phyloP scores from a whole-genome alignment of 2,888 invertebrate genomes.

The Emmelina monodactyla region DNA sequence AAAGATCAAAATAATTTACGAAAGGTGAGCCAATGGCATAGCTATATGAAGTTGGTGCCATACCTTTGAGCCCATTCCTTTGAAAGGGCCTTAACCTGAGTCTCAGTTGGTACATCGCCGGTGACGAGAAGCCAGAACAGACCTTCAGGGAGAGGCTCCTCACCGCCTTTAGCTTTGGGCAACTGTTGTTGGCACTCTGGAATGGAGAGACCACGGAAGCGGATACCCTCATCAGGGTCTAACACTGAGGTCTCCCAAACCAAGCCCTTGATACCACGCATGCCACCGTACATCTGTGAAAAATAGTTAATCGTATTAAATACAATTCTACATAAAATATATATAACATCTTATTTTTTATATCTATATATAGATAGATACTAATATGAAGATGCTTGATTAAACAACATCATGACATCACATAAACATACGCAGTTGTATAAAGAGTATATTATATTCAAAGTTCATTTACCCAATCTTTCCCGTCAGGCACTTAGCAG shows the following conservation, averaged over 20 bases:
- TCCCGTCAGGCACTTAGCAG: no score
- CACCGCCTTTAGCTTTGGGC: conserved; percentile 74
- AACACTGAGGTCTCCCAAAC: conserved; percentile 95
- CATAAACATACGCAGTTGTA: no score
- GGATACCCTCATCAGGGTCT: conserved; percentile 94
- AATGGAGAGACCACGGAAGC: conserved; percentile 93
- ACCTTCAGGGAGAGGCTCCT: conserved; percentile 80
- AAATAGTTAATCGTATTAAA: no score
- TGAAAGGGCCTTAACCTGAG: conserved; percentile 75
- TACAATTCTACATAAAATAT: no score
- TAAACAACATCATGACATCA: neutral
- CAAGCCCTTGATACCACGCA: conserved; percentile 94
- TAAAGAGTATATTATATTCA: no score
- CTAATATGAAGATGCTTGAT: neutral
- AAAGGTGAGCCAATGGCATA: conserved; percentile 2
- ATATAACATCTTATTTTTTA: no score
- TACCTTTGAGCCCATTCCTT: conserved; percentile 80
- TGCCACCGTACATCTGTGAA: conserved; percentile 87
- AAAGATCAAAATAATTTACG: neutral
- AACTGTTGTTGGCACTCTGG: conserved; percentile 79
- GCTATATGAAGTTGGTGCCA: conserved; percentile 7
- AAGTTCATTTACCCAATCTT: no score
- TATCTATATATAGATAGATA: no score
- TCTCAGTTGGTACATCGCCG: conserved; percentile 75
- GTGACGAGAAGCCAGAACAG: conserved; percentile 82